Conservation (phyloP, 2,888 invertebrate species). For the Therioaphis trifolii region DNA sequence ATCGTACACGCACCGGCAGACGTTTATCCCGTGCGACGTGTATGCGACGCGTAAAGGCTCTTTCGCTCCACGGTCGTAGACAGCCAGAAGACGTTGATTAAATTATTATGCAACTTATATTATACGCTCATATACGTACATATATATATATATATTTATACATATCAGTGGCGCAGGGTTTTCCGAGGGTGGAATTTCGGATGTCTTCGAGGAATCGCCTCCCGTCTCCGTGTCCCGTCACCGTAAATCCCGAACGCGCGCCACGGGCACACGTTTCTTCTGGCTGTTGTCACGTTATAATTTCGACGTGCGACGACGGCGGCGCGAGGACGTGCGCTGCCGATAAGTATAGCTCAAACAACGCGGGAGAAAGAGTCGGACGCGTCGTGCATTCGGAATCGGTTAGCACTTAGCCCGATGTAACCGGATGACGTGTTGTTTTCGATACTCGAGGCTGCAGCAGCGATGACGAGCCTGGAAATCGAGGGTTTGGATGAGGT, state of each 20-base stretch:
- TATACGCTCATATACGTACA: no score
- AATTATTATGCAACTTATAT: constrained; percentile 36
- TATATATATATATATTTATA: no score
- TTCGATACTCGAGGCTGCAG: no score
- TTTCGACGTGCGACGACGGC: not conserved
- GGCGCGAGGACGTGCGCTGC: not conserved
- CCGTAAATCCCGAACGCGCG: constrained; percentile 14
- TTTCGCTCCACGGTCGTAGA: not conserved
- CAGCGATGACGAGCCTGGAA: no score
- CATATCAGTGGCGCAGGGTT: not conserved
- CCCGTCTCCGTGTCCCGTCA: not conserved
- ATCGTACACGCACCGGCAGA: not conserved
- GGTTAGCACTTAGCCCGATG: no score
- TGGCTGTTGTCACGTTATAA: not conserved
- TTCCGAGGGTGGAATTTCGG: not conserved
- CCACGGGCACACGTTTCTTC: constrained; percentile 14
- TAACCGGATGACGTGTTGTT: no score
- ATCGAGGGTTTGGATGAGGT: no score
- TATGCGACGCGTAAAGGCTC: constrained; percentile 24
- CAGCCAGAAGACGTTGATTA: constrained; percentile 27
- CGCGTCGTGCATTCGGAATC: not conserved
- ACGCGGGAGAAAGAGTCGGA: not conserved
- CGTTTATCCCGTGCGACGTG: constrained; percentile 49
- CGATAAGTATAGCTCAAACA: constrained; percentile 4
- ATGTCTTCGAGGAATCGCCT: not conserved